A percentile compares a stretch with the other conserved stretches of the same genome.
Evolutionary conservation across 2,113 vertebrate species (phyloP).

Genomic region (Oxyura jamaicensis): DNA sequence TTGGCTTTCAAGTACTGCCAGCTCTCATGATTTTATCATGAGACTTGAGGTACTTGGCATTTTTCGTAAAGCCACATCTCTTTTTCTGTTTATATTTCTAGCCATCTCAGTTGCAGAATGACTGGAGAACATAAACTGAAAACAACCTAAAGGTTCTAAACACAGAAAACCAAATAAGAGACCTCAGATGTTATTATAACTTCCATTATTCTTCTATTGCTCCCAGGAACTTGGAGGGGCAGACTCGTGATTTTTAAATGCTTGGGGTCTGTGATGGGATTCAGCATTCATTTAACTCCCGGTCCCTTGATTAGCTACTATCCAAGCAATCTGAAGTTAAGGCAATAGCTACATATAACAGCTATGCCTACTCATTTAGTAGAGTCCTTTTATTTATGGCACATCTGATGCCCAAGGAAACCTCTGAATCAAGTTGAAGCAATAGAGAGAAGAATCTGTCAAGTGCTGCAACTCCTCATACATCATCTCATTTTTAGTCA

Average conservation of each 20-base stretch:
- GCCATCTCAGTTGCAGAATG: neutral
- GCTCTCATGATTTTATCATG: neutral
- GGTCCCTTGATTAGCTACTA: neutral
- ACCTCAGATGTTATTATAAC: neutral
- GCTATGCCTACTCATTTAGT: neutral
- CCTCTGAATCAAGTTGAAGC: neutral
- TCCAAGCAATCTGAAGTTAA: neutral
- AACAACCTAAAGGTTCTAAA: neutral
- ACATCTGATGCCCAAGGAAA: neutral
- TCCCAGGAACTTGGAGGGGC: neutral
- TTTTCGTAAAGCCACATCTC: neutral
- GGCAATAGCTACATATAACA: neutral
- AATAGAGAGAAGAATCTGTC: neutral
- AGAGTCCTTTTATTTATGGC: neutral
- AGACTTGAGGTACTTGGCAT: neutral
- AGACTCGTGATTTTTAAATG: neutral
- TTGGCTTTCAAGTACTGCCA: neutral
- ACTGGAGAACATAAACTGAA: neutral
- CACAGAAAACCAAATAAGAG: neutral
- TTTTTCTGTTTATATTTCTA: neutral
- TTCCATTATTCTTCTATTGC: neutral
- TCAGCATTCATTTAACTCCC: neutral
- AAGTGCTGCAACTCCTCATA: neutral
- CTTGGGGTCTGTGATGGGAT: neutral
- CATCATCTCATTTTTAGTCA: neutral